A percentile compares a stretch with the other conserved stretches of the same genome.
Evolutionary conservation across 2,888 invertebrate genomes (phyloP).

Genomic region (Drosophila kambysellisi): DNA sequence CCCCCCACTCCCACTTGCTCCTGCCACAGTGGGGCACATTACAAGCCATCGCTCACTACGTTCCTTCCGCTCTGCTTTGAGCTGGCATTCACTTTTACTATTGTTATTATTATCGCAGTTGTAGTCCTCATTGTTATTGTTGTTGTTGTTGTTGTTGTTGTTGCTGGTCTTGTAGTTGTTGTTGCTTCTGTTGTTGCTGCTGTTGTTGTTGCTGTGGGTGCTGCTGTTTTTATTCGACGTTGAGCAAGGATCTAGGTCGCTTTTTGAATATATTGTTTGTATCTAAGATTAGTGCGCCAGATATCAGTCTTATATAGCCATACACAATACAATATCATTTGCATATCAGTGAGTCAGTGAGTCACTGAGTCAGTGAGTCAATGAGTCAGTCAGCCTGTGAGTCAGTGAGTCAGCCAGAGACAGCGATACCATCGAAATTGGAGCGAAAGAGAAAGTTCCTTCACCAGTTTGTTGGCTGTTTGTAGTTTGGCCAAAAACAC

Average conservation of each 20-base stretch:
- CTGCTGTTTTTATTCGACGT: constrained; percentile 54
- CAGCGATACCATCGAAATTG: constrained; percentile 16
- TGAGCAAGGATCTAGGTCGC: constrained; percentile 75
- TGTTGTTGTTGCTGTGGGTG: constrained; percentile 64
- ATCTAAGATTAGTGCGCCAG: constrained; percentile 77
- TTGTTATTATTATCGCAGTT: constrained; percentile 77
- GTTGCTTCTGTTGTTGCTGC: constrained; percentile 52
- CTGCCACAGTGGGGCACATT: constrained; percentile 31
- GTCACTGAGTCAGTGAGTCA: constrained; percentile 25
- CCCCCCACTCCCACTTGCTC: neutral
- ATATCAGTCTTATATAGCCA: constrained; percentile 75
- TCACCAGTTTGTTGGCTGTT: constrained; percentile 7
- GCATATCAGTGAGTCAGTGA: constrained; percentile 58
- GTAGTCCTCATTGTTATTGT: constrained; percentile 59
- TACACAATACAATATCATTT: constrained; percentile 72
- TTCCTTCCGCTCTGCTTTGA: constrained; percentile 64
- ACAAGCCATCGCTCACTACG: constrained; percentile 60
- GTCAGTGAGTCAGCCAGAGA: constrained; percentile 21
- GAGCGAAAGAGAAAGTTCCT: constrained; percentile 15
- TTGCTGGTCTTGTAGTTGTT: constrained; percentile 64
- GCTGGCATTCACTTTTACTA: constrained; percentile 68
- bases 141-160: constrained; percentile 33
- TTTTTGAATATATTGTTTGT: constrained; percentile 79
- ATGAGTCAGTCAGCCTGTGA: constrained; percentile 14
- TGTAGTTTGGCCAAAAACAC: constrained; percentile 1